phyloP scores from a whole-genome alignment of 2,113 vertebrate species.

The Callipepla squamata region DNA sequence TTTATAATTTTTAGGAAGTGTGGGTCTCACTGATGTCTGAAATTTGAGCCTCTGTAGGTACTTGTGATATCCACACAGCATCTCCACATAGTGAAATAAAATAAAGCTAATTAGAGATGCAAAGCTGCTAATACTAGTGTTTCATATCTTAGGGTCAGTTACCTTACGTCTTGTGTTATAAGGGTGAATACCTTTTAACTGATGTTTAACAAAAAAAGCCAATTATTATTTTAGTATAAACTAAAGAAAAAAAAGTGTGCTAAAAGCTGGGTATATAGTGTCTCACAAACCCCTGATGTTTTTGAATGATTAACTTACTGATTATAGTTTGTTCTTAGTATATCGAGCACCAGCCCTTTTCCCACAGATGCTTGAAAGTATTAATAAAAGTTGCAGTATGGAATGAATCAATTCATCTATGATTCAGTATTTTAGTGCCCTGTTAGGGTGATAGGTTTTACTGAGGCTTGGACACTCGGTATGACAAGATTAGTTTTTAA shows the following conservation, averaged over 20 bases:
- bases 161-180: background rate
- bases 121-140: background rate
- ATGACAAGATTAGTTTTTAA: background rate
- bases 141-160: background rate
- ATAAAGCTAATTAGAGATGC: background rate
- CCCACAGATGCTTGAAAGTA: background rate
- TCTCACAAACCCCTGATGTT: background rate
- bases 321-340: background rate
- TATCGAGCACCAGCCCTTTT: background rate
- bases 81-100: background rate
- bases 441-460: background rate
- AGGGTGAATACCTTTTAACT: background rate
- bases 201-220: background rate
- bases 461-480: background rate
- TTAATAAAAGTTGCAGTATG: background rate
- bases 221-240: background rate
- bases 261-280: background rate
- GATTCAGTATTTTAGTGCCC: background rate
- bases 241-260: background rate
- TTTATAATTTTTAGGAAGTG: background rate
- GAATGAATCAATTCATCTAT: background rate
- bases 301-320: background rate
- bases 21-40: background rate
- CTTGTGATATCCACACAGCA: fast-evolving
- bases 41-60: background rate